These are phyloP conservation scores for Eutrigla gurnardus DNA, from an alignment of 2,797 vertebrate species.

Conservation along the genomic window DNA sequence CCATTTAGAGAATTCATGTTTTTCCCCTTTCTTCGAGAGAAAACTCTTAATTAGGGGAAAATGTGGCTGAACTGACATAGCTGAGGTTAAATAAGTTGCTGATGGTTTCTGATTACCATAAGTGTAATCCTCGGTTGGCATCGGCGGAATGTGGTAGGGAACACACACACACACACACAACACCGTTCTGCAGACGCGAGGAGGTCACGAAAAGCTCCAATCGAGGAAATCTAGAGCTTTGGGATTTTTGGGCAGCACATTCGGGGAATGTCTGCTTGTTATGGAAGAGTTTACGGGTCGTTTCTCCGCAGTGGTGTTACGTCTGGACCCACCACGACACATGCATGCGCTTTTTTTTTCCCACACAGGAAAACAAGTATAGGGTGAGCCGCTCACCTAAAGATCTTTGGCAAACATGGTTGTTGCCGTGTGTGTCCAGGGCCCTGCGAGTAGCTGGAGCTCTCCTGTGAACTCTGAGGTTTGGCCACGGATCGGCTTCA, in stretches of 20 bases:
- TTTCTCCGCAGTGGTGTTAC: background rate
- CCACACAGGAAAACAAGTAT: background rate
- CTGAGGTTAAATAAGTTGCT: conserved; percentile 18
- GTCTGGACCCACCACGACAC: background rate
- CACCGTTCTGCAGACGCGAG: conserved; percentile 23
- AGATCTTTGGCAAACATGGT: background rate
- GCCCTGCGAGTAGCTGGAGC: background rate
- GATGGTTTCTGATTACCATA: conserved; percentile 25
- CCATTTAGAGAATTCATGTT: conserved; percentile 13
- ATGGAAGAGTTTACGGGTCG: background rate
- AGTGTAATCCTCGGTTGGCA: conserved; percentile 4
- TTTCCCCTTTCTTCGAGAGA: conserved; percentile 12
- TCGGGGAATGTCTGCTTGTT: background rate
- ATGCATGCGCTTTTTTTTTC: conserved; percentile 9
- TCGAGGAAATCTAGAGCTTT: background rate
- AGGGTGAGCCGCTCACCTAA: too few relatives aligned
- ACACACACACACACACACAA: conserved; percentile 18
- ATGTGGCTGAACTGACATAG: conserved; percentile 31
- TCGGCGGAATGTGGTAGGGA: conserved; percentile 26
- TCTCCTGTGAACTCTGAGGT: background rate
- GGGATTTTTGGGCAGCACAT: background rate
- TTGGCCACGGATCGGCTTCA: background rate
- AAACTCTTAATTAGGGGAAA: conserved; percentile 40
- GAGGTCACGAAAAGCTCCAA: conserved; percentile 18
- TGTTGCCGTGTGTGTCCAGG: background rate